phyloP scores from a whole-genome alignment of 2,888 invertebrate species.

The Chrysotoxum bicinctum region DNA sequence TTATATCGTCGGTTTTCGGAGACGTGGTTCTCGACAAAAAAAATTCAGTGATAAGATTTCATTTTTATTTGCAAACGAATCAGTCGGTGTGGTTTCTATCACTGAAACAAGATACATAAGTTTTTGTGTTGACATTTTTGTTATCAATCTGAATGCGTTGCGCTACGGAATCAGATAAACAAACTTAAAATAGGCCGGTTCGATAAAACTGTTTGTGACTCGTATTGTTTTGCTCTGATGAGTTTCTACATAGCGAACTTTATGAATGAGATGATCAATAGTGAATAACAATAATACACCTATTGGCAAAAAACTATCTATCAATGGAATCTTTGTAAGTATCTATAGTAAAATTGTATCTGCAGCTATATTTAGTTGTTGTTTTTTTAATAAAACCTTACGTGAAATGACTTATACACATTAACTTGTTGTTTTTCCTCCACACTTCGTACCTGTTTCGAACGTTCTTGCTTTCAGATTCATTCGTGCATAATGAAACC shows the following conservation, averaged over 20 bases:
- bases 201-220: conserved; percentile 1
- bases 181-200: conserved; percentile 6
- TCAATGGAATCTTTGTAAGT: conserved; percentile 66
- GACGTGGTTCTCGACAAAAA: conserved; percentile 18
- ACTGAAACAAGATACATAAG: conserved; percentile 11
- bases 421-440: neutral
- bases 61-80: conserved; percentile 34
- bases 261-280: conserved; percentile 43
- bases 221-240: conserved; percentile 21
- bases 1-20: conserved; percentile 27
- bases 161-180: conserved; percentile 20
- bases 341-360: neutral
- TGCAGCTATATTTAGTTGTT: no score
- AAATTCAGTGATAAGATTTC: conserved; percentile 55
- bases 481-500: conserved; percentile 11
- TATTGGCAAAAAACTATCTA: conserved; percentile 17
- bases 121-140: conserved; percentile 28
- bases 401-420: neutral
- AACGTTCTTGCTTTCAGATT: conserved; percentile 17
- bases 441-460: neutral
- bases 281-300: conserved; percentile 36
- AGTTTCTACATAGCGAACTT: conserved; percentile 15
- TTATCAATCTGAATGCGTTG: conserved; percentile 20
- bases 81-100: conserved; percentile 26
- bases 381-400: no score